Evolutionary conservation across 2,113 vertebrate species (phyloP).

Genomic region (Cephalophus harveyi): DNA sequence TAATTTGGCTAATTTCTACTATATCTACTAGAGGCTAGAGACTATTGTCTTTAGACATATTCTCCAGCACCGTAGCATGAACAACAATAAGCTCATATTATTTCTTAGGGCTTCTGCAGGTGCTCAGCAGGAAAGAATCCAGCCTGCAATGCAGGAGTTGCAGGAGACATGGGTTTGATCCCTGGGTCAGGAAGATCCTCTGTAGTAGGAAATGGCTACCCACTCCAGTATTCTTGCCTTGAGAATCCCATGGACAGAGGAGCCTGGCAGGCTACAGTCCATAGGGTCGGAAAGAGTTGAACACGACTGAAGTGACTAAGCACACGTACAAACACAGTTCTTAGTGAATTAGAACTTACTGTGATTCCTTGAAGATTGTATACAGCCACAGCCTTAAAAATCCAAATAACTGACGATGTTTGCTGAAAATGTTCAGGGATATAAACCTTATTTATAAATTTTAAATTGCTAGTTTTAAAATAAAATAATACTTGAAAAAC

Average conservation of each 20-base stretch:
- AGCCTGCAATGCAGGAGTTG: not conserved
- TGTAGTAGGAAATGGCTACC: not conserved
- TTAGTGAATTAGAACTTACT: constrained; percentile 10
- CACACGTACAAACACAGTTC: not conserved
- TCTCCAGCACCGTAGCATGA: constrained; percentile 15
- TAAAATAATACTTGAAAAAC: not conserved
- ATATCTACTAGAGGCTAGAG: not conserved
- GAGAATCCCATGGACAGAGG: not conserved
- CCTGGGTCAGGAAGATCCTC: not conserved
- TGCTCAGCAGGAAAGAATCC: not conserved
- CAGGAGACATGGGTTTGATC: not conserved
- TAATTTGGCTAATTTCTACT: constrained; percentile 19
- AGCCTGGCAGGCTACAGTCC: not conserved
- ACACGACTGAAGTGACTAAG: not conserved
- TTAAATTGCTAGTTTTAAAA: constrained; percentile 19
- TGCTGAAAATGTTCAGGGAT: not conserved
- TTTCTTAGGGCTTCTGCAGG: not conserved
- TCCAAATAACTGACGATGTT: not conserved
- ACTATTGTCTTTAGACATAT: constrained; percentile 53
- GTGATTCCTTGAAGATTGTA: not conserved
- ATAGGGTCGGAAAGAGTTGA: not conserved
- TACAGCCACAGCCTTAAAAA: not conserved
- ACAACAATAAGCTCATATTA: constrained; percentile 13
- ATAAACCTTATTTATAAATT: not conserved
- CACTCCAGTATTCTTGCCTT: not conserved